These are phyloP conservation scores for Saguinus midas DNA, from an alignment of 2,113 vertebrate species.

Conservation along the genomic window DNA sequence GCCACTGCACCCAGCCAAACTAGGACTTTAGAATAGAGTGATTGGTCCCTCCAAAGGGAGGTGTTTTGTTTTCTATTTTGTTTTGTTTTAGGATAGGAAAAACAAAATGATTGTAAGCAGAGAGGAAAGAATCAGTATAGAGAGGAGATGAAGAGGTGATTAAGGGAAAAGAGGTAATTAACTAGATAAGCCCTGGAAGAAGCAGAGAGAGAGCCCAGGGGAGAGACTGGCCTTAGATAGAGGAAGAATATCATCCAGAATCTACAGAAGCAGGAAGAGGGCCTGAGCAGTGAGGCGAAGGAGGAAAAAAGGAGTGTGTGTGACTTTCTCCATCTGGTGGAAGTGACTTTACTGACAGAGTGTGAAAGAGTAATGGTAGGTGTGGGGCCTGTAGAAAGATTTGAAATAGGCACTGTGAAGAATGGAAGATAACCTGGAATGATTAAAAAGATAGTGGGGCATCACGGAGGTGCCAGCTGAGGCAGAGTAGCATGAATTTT, in stretches of 20 bases:
- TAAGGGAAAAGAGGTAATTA: not conserved
- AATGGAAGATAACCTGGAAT: not conserved
- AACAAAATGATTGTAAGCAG: not conserved
- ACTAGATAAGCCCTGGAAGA: not conserved
- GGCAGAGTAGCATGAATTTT: not conserved
- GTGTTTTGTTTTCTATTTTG: not conserved
- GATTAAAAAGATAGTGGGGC: not conserved
- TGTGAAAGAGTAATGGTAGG: not conserved
- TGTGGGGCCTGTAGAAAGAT: not conserved
- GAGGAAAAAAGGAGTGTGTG: not conserved
- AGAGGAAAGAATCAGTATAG: not conserved
- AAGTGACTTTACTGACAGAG: not conserved
- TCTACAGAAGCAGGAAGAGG: not conserved
- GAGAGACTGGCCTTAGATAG: not conserved
- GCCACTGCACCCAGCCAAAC: too few species aligned
- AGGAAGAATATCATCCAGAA: not conserved
- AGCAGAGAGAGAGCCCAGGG: not conserved
- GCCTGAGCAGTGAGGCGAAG: not conserved
- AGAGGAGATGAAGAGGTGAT: not conserved
- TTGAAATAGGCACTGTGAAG: not conserved
- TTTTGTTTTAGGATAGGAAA: constrained; percentile 5
- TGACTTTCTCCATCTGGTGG: not conserved
- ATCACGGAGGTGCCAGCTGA: not conserved
- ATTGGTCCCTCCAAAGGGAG: not conserved
- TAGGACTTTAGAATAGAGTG: not conserved